Evolutionary conservation across 2,888 invertebrate species (phyloP), one percentile per base, ranked within the genome.

Genomic region (Folsomia manolachei): DNA sequence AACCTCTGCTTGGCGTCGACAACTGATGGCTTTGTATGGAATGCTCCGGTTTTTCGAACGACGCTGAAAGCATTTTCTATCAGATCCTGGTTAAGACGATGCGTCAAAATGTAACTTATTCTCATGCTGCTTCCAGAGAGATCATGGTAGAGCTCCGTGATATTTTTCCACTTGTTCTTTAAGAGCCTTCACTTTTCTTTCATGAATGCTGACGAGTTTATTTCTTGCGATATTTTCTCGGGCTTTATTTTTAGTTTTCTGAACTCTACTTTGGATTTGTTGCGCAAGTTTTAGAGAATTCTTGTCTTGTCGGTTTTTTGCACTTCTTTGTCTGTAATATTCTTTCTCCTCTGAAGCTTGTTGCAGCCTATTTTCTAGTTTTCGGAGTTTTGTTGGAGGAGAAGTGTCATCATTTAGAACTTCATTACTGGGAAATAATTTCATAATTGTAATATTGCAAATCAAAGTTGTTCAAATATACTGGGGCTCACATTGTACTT

Each of bases 1-100:
- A 63, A 21, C n/a, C 63, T 19, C 9, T 25, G 23, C n/a, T 63
- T 63, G 11, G 63, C 63, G 9, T 63, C 9, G 9, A 63, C 24
- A 23, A 26, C 24, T 4, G 21, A 7, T 23, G 63, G 63, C 9
- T 24, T 21, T 24, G 23, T 9, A 25, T 63, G 7, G 7, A 9
- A 63, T 9, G 4, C 25, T n/a, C 63, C 63, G 25, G 25, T 63
- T n/a, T 26, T 25, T 25, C 63, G 63, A 9, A 63, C 7, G 2
- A 63, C 26, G 25, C 63, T 63, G 21, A 63, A 63, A 9, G 63
- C 63, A 63, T 63, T 63, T 24, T 63, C 63, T 4, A 7, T n/a
- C 9, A 25, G 7, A 63, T 63, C 63, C 25, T 63, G 63, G 25
- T 63, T 63, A 2, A 63, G 25, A 9, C 63, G 21, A 9, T 25